Evolutionary conservation across 2,888 invertebrate genomes (phyloP).

Genomic region (Agrochola litura): DNA sequence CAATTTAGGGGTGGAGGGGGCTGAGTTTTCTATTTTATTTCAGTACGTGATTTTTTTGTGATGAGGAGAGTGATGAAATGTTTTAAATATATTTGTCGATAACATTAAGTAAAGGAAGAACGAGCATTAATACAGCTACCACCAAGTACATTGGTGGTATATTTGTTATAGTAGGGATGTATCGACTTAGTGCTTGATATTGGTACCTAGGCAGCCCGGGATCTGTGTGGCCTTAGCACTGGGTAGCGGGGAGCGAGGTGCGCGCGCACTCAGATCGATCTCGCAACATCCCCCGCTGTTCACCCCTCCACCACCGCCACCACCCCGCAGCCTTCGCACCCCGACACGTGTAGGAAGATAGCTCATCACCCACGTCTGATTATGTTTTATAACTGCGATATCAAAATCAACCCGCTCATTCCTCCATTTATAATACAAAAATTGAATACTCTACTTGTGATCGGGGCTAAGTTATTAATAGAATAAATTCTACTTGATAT

Average conservation of each 20-base stretch:
- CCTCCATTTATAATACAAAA: constrained; percentile 20
- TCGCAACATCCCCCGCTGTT: constrained; percentile 69
- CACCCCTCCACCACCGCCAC: constrained; percentile 63
- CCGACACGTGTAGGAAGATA: constrained; percentile 77
- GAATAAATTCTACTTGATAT: constrained; percentile 38
- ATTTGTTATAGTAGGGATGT: constrained; percentile 29
- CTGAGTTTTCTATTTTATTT: constrained; percentile 9
- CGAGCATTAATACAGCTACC: constrained; percentile 1
- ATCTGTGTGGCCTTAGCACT: constrained; percentile 74
- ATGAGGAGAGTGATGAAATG: neutral
- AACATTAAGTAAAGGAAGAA: neutral
- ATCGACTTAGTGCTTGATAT: constrained; percentile 57
- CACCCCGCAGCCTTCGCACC: constrained; percentile 60
- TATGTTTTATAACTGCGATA: constrained; percentile 70
- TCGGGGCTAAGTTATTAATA: constrained; percentile 21
- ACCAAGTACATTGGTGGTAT: constrained; percentile 26
- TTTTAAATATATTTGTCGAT: constrained; percentile 7
- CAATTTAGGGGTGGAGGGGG: neutral
- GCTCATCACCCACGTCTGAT: constrained; percentile 76
- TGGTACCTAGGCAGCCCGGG: constrained; percentile 67
- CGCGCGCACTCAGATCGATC: constrained; percentile 87
- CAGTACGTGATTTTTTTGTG: constrained; percentile 5
- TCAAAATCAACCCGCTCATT: constrained; percentile 23
- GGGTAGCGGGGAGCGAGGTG: constrained; percentile 71
- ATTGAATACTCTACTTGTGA: constrained; percentile 24